phyloP scores from a whole-genome alignment of 1,140 invertebrate genomes.

The Coelopa frigida region DNA sequence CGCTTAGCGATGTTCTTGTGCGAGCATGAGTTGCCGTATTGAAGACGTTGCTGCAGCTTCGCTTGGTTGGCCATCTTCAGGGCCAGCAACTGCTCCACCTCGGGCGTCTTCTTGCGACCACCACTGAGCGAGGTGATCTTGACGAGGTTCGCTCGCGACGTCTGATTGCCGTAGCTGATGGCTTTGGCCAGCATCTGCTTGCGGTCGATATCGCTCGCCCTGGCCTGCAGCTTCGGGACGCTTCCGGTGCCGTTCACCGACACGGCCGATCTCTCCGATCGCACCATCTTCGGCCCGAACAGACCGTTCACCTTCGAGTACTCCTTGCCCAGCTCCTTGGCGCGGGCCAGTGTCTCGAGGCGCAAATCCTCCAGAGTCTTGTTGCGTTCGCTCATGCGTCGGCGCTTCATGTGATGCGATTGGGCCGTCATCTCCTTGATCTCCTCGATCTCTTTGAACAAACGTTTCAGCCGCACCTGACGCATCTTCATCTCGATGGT shows the following conservation, averaged over 20 bases:
- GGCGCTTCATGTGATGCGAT: background rate
- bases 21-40: conserved; percentile 18
- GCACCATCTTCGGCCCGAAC: conserved; percentile 13
- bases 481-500: conserved; percentile 41
- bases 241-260: background rate
- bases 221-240: conserved; percentile 22
- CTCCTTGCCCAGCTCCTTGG: conserved; percentile 28
- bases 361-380: conserved; percentile 18
- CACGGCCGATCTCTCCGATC: too few species aligned
- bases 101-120: background rate
- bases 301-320: conserved; percentile 28
- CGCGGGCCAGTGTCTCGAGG: conserved; percentile 19
- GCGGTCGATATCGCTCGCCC: conserved; percentile 13
- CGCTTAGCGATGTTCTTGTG: background rate
- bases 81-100: background rate
- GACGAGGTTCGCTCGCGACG: conserved; percentile 28
- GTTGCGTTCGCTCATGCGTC: conserved; percentile 6
- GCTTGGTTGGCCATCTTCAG: conserved; percentile 13
- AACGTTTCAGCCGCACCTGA: conserved; percentile 31
- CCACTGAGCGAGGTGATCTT: conserved; percentile 14
- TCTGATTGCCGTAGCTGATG: conserved; percentile 32
- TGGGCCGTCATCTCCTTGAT: conserved; percentile 22
- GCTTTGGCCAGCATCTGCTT: conserved; percentile 28
- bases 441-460: conserved; percentile 36
- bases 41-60: conserved; percentile 18